Conservation (phyloP, 2,888 invertebrate genomes). For the Phalera bucephala region DNA sequence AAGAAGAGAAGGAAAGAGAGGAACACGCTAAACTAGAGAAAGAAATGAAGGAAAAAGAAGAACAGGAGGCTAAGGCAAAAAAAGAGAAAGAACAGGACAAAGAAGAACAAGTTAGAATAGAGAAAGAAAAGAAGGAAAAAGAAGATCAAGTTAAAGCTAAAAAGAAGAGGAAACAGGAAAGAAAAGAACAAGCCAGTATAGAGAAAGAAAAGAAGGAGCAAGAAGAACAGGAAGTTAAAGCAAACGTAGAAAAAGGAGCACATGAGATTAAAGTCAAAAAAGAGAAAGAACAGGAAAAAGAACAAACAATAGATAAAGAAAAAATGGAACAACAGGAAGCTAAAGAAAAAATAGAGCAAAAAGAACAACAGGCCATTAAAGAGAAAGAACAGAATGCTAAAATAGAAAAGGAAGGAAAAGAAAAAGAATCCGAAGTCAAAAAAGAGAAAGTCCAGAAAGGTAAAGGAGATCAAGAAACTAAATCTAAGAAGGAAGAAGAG, state of each 20-base stretch:
- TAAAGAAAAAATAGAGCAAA: too few relatives aligned
- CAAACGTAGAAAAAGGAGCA: neutral
- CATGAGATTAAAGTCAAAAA: neutral
- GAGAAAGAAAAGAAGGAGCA: neutral
- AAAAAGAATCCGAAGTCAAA: too few relatives aligned
- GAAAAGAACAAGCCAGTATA: slow-evolving; percentile 4
- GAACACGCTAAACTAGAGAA: slow-evolving; percentile 1
- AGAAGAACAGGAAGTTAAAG: neutral
- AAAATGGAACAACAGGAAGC: neutral
- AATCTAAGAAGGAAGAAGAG: too few relatives aligned
- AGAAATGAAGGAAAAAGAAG: slow-evolving; percentile 15
- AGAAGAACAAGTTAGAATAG: slow-evolving; percentile 9
- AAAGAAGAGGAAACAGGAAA: slow-evolving; percentile 5
- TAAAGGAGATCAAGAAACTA: too few relatives aligned
- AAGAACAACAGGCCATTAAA: too few relatives aligned
- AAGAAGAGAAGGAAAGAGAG: slow-evolving; percentile 5
- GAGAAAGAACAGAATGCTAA: too few relatives aligned
- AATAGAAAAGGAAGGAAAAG: too few relatives aligned
- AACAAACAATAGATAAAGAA: slow-evolving; percentile 8
- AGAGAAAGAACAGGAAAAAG: neutral
- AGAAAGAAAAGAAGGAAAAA: slow-evolving; percentile 5
- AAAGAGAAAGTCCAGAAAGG: too few relatives aligned
- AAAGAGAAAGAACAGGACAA: slow-evolving; percentile 13
- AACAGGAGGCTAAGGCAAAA: slow-evolving; percentile 2
- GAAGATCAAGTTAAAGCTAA: neutral